phyloP scores from a whole-genome alignment of 1,140 invertebrate species.

The Formica exsecta region DNA sequence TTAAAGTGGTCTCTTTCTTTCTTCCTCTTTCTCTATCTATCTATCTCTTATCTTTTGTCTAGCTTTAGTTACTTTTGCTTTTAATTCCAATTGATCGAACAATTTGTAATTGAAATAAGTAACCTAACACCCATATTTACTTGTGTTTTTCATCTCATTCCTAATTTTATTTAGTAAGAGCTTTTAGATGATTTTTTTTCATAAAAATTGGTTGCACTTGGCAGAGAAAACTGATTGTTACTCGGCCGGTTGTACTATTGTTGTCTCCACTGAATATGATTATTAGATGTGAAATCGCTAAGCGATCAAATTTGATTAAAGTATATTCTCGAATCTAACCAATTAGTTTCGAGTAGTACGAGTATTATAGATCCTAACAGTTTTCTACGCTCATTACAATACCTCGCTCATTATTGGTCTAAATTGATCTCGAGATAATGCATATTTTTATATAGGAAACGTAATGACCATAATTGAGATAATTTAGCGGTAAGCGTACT shows the following conservation, averaged over 20 bases:
- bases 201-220: background rate
- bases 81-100: background rate
- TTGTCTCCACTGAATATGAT: background rate
- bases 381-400: constrained; percentile 29
- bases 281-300: constrained; percentile 20
- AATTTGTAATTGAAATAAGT: background rate
- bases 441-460: background rate
- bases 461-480: constrained; percentile 18
- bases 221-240: constrained; percentile 5
- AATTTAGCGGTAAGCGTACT: constrained; percentile 13
- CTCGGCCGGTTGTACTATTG: background rate
- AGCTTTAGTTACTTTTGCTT: background rate
- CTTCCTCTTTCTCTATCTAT: too few species aligned
- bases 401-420: background rate
- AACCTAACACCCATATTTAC: background rate
- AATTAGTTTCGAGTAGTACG: constrained; percentile 10
- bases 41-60: too few species aligned
- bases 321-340: background rate
- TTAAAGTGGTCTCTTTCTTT: too few species aligned
- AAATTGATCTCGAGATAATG: constrained; percentile 10
- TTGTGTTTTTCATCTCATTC: background rate
- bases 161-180: background rate
- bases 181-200: background rate
- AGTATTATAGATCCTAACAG: background rate
- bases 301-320: constrained; percentile 16